phyloP scores from a whole-genome alignment of 23 tunicate species.

The Ascidia mentula region DNA sequence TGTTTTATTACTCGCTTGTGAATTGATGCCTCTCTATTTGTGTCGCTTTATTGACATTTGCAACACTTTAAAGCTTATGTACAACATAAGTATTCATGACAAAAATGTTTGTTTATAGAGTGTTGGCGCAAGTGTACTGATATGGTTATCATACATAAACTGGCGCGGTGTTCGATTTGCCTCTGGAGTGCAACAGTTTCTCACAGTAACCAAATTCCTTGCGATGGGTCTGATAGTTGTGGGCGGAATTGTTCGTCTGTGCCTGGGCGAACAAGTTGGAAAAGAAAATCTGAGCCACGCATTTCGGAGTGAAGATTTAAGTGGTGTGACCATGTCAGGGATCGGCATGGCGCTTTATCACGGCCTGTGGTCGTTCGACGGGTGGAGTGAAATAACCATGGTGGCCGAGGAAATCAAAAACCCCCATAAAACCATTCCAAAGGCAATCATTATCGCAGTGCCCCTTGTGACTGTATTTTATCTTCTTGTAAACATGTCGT shows the following conservation, averaged over 20 bases:
- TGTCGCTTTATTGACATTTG: no score
- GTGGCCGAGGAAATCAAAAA: constrained; percentile 70
- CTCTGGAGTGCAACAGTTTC: constrained; percentile 21
- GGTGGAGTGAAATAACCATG: constrained; percentile 57
- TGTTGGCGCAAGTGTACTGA: neutral
- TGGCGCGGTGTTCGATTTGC: constrained; percentile 45
- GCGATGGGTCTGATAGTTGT: constrained; percentile 64
- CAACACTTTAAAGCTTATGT: no score
- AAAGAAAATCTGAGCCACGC: constrained; percentile 39
- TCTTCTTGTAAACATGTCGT: constrained; percentile 60
- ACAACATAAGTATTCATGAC: no score
- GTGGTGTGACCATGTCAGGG: constrained; percentile 38
- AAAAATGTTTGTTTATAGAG: no score
- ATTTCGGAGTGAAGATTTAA: constrained; percentile 32
- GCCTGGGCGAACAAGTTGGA: constrained; percentile 42
- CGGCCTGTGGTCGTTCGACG: constrained; percentile 76
- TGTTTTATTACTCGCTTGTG: neutral
- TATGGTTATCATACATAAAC: constrained; percentile 22
- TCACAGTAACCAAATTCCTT: constrained; percentile 59
- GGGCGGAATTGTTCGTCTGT: constrained; percentile 48
- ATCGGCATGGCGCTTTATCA: constrained; percentile 67
- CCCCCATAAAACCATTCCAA: constrained; percentile 46
- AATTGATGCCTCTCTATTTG: no score
- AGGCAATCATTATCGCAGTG: constrained; percentile 55
- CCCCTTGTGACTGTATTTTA: constrained; percentile 69